A percentile compares a stretch with the other conserved stretches of the same genome.
These are phyloP conservation scores for Drosophila stalkeri DNA, from an alignment of 2,888 invertebrate genomes.

Conservation along the genomic window DNA sequence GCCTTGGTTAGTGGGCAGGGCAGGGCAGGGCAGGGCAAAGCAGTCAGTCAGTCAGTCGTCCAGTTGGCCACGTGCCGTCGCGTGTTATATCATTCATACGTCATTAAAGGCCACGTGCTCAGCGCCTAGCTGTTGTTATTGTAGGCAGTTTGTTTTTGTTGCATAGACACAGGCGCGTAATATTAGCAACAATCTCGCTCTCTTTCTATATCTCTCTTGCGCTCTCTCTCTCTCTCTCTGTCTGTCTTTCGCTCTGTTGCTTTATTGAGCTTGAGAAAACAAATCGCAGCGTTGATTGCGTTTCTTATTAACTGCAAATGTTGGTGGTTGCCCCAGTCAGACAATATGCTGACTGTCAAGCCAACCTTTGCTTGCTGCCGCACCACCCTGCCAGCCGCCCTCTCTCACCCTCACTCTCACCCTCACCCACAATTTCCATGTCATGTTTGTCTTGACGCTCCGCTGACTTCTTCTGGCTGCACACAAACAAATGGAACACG, in stretches of 20 bases:
- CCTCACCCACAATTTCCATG: slow-evolving; percentile 25
- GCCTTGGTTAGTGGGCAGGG: not conserved
- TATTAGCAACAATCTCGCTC: slow-evolving; percentile 63
- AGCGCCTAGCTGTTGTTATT: slow-evolving; percentile 55
- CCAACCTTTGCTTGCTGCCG: not conserved
- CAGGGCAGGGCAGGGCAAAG: slow-evolving; percentile 1
- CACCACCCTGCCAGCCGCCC: not conserved
- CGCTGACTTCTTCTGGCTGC: slow-evolving; percentile 73
- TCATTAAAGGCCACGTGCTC: slow-evolving; percentile 85
- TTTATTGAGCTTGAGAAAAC: slow-evolving; percentile 82
- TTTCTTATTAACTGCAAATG: slow-evolving; percentile 77
- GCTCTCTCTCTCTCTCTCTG: not conserved
- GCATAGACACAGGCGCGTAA: slow-evolving; percentile 60
- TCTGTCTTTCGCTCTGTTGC: slow-evolving; percentile 19
- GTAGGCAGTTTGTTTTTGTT: slow-evolving; percentile 73
- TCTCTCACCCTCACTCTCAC: not conserved
- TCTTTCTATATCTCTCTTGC: slow-evolving; percentile 1
- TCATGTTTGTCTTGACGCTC: slow-evolving; percentile 81
- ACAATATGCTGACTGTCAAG: slow-evolving; percentile 76
- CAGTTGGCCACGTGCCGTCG: slow-evolving; percentile 73
- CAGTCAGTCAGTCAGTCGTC: slow-evolving; percentile 44
- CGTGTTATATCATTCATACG: slow-evolving; percentile 86
- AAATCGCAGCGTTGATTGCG: slow-evolving; percentile 83
- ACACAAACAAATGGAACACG: slow-evolving; percentile 62
- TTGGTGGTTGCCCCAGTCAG: slow-evolving; percentile 57